These are phyloP conservation scores for Norana najaformis DNA, from an alignment of 2,888 invertebrate genomes.

Conservation along the genomic window DNA sequence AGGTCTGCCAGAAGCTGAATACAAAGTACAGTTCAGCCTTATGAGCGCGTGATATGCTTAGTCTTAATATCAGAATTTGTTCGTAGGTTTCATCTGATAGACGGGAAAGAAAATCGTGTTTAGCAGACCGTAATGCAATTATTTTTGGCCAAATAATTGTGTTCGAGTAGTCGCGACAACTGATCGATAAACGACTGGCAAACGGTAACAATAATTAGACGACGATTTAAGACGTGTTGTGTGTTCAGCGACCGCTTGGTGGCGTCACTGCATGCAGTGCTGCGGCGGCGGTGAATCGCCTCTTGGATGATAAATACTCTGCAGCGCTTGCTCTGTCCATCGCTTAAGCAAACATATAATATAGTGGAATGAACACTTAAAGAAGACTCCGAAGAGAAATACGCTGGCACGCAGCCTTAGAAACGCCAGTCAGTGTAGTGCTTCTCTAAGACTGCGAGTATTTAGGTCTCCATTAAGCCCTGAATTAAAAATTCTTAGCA, in stretches of 20 bases:
- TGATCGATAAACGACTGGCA: slow-evolving; percentile 13
- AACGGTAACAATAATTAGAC: background rate
- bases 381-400: no score
- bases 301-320: background rate
- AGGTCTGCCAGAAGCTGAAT: background rate
- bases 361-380: no score
- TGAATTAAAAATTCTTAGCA: no score
- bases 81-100: background rate
- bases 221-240: background rate
- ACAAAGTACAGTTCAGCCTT: background rate
- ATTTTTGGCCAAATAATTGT: background rate
- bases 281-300: background rate
- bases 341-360: no score
- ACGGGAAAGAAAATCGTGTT: background rate
- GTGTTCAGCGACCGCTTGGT: background rate
- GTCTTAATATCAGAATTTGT: background rate
- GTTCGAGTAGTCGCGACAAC: background rate
- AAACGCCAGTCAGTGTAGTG: background rate
- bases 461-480: no score
- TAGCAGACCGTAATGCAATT: slow-evolving; percentile 13
- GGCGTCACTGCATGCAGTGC: background rate
- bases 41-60: background rate
- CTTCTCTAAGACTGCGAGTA: background rate
- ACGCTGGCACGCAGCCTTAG: no score
- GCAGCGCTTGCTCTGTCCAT: background rate